These are phyloP conservation scores for Zapornia atra DNA, from an alignment of 2,113 vertebrate species.

Conservation along the genomic window DNA sequence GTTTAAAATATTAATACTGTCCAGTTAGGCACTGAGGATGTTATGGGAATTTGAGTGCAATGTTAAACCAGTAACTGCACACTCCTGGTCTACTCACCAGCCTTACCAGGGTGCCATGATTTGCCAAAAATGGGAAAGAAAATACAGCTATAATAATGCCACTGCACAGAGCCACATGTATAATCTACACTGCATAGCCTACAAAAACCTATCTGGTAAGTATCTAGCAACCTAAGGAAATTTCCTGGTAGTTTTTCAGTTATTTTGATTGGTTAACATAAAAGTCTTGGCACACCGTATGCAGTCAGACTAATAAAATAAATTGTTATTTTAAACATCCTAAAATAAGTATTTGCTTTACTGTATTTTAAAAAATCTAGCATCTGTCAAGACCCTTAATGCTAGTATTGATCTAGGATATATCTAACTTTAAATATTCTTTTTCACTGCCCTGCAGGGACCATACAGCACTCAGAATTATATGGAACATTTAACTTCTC, in stretches of 20 bases:
- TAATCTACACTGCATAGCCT: neutral
- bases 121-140: neutral
- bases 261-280: neutral
- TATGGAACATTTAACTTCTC: neutral
- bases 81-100: neutral
- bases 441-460: neutral
- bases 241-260: neutral
- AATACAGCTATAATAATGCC: neutral
- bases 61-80: neutral
- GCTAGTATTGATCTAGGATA: neutral
- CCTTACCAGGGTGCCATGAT: neutral
- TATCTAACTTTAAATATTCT: neutral
- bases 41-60: neutral
- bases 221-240: neutral
- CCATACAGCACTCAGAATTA: neutral
- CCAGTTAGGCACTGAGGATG: neutral
- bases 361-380: neutral
- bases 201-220: neutral
- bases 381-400: neutral
- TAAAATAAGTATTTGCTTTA: neutral
- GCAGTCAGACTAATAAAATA: neutral
- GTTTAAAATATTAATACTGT: neutral
- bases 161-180: neutral
- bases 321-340: neutral
- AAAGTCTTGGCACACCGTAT: neutral